Conservation (phyloP, 1,140 invertebrate species). For the Drosophila sturtevanti region DNA sequence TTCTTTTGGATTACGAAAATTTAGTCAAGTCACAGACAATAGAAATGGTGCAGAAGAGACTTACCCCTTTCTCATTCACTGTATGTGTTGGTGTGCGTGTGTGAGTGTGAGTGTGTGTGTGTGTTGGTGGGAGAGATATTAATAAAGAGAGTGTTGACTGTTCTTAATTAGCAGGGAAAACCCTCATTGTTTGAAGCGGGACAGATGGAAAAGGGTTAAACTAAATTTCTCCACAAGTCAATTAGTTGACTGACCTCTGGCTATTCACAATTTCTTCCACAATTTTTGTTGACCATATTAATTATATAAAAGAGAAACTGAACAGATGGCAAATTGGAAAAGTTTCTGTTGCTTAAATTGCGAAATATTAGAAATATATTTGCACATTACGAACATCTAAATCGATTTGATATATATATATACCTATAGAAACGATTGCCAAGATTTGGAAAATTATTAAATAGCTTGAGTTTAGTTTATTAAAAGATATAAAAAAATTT, state of each 20-base stretch:
- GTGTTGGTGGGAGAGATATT: constrained; percentile 15
- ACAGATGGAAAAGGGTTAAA: constrained; percentile 30
- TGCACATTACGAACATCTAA: background rate
- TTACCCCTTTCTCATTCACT: background rate
- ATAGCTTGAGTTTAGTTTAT: too few species aligned
- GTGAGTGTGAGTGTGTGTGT: background rate
- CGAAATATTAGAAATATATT: background rate
- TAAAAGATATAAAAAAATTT: too few species aligned
- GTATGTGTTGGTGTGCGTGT: background rate
- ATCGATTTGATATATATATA: too few species aligned
- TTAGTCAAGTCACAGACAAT: constrained; percentile 73
- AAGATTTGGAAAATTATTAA: too few species aligned
- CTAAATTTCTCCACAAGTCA: constrained; percentile 42
- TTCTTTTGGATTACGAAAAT: constrained; percentile 67
- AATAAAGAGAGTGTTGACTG: constrained; percentile 47
- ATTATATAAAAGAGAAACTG: background rate
- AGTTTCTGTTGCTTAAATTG: background rate
- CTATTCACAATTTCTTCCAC: constrained; percentile 23
- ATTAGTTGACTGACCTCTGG: constrained; percentile 53
- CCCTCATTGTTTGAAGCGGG: constrained; percentile 20
- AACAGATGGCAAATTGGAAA: constrained; percentile 36
- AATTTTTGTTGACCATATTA: constrained; percentile 21
- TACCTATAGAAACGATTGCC: too few species aligned
- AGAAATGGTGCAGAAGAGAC: background rate
- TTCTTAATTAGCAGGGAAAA: constrained; percentile 48